Evolutionary conservation across 2,888 invertebrate genomes (phyloP), one percentile per base, ranked within the genome.

Genomic region (Apodemia duryi): DNA sequence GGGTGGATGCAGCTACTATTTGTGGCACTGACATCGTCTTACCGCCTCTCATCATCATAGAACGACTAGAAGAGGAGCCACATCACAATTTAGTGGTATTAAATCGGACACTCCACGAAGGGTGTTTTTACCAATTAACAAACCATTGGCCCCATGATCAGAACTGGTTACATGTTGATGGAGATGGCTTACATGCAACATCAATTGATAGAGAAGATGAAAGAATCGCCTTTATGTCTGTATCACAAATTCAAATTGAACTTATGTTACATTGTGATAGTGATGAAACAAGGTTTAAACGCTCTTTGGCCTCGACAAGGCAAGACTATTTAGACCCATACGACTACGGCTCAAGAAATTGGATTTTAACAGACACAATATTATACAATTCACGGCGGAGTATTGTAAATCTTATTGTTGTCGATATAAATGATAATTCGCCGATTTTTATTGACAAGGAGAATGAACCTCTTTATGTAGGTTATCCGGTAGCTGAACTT

Each of bases 381-480:
- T 68, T 69, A 3, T 86, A 81, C 72, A 83, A 90, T 66, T 73
- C 85, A 0, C 79, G 84, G 69, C 77, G 84, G 61, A 90, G 87
- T 70, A 76, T 90, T 49, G 84, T 93, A 1, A 90, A 90, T 69
- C 75, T 93, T 61, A 87, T 93, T 66, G 89, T 93, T 1, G 88
- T 88, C 29, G 93, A 93, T 70, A 88, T 89, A n/a, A 93, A 93
- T 72, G 93, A 93, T 70, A 89, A 93, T 70, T 54, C 70, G 5
- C 93, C 93, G 1, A 78, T 85, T 76, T 93, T 93, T 70, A 69
- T 79, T 38, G 82, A 78, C 2, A 84, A 82, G 64, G 83, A 82
- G 66, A 73, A 75, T 11, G 84, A 85, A 69, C 85, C 89, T 2
- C 76, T 93, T 60, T 77, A 76, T 1, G 84, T 93, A 2, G 93